Evolutionary conservation across 2,113 vertebrate genomes (phyloP), one percentile per base, ranked within the genome.

Genomic region (Nibea albiflora): DNA sequence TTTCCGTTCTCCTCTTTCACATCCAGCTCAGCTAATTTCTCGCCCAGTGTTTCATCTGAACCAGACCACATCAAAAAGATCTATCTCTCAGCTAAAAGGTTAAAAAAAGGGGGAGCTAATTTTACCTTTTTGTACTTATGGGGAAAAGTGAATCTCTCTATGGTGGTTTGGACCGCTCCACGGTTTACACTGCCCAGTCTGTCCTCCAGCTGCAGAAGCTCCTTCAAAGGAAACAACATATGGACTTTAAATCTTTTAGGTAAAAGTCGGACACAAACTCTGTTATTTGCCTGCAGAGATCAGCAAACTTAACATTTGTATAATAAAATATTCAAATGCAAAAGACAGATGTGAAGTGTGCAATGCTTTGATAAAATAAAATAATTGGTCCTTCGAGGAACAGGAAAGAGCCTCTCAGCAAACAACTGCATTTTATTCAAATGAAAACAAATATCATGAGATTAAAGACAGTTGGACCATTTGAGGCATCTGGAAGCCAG

Each of bases 71-170:
- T 71, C 67, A 86, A 63, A 68, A 5, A 49, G 31, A 26, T 53
- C 17, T 17, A 20, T 52, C 62, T 15, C 26, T 17, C n/a, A 56
- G 20, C 26, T 3, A 42, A 31, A 22, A 52, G 17, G 22, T 44
- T 26, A 28, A 58, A 39, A 35, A n/a, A 5, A 10, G 24, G 24
- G 24, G 28, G 8, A 2, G 35, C 35, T 16, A 15, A 8, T 31
- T 90, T 92, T 92, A 99, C 98, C 97, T 99, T 99, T 93, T 98
- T 99, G 92, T 99, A 99, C 80, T 99, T 99, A 94, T 99, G 98
- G 53, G 98, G 98, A 90, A 99, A 99, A 64, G 98, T 99, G 94
- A 97, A 99, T 89, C 97, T 96, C 94, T 99, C 98, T 0, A 99
- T 99, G 89, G 96, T 99, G 86, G 97, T 97, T 93, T 99, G 98